Base-by-base conservation (phyloP, 1,140 invertebrate genomes). In the Drosophila lacteicornis region DNA sequence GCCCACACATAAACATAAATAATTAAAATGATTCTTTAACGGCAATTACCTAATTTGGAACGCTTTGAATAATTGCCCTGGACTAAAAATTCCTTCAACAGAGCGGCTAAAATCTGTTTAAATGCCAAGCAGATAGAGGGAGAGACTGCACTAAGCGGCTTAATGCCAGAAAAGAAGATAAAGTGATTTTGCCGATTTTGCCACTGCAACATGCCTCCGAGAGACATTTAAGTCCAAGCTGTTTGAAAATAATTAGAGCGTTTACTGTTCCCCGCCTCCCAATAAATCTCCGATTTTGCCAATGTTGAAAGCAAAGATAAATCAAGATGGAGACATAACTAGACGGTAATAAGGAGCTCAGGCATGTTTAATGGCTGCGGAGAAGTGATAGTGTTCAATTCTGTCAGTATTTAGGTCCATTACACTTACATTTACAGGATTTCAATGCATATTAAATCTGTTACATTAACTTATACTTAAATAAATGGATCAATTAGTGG, bases 11-110 rank as follows among this genome's bases (percentile, higher is more conserved):
- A 90, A 82, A 81, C 86, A 90, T 90, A 91, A 91, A 90, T 90
- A 90, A 90, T 91, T 91, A 82, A 81, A 80, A 82, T 79, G 85
- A 91, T 91, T 91, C 85, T 90, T 90, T 91, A 90, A 90, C 85
- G 85, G 81, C 85, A 90, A 90, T 90, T 90, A 91, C 82, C 85
- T 91, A 90, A 85, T 90, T 90, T 90, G 78, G 71, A 46, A 82
- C 79, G 85, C 85, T 91, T 80, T 90, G 85, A 90, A 90, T 90
- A 90, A 90, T 90, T 90, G 75, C 86, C 71, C 40, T 25, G 55
- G 58, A 65, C 70, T 58, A 19, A 55, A 30, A 50, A 47, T 50
- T 62, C 57, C 55, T 40, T 17, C 7, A 30, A 22, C 53, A 22
- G 51, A 46, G 42, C 67, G 70, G 43, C 47, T 43, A 56, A 59